phyloP scores from a whole-genome alignment of 2,888 invertebrate genomes.

The Ligdia adustata region DNA sequence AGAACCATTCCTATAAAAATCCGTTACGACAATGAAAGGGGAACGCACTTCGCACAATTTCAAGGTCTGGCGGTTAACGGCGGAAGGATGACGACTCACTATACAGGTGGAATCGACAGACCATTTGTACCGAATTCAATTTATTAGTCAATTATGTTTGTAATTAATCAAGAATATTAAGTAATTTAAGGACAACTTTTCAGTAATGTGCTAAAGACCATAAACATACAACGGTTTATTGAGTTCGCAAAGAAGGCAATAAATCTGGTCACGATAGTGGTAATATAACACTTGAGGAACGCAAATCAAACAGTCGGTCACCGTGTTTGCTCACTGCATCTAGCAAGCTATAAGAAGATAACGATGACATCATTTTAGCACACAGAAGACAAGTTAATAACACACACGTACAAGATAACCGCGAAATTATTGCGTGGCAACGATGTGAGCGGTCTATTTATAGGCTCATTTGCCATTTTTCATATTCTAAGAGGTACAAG shows the following conservation, averaged over 20 bases:
- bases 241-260: conserved; percentile 16
- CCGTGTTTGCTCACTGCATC: conserved; percentile 34
- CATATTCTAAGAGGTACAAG: conserved; percentile 19
- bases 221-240: conserved; percentile 5
- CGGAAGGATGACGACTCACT: conserved; percentile 21
- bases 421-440: conserved; percentile 25
- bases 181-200: conserved; percentile 3
- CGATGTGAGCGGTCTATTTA: conserved; percentile 23
- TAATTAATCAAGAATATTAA: background rate
- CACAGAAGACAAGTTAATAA: conserved; percentile 8
- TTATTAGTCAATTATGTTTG: conserved; percentile 12
- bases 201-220: background rate
- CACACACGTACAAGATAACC: conserved; percentile 19
- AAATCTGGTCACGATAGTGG: conserved; percentile 26
- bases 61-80: conserved; percentile 25
- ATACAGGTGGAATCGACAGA: conserved; percentile 19
- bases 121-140: conserved; percentile 3
- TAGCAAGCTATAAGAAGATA: conserved; percentile 26
- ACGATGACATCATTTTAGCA: conserved; percentile 46
- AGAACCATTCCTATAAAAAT: conserved; percentile 19
- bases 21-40: conserved; percentile 22
- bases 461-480: conserved; percentile 24
- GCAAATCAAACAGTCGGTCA: conserved; percentile 29
- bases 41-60: conserved; percentile 26
- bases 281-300: conserved; percentile 22